These are phyloP conservation scores for Eupithecia abbreviata DNA, from an alignment of 2,888 invertebrate genomes.

Conservation along the genomic window DNA sequence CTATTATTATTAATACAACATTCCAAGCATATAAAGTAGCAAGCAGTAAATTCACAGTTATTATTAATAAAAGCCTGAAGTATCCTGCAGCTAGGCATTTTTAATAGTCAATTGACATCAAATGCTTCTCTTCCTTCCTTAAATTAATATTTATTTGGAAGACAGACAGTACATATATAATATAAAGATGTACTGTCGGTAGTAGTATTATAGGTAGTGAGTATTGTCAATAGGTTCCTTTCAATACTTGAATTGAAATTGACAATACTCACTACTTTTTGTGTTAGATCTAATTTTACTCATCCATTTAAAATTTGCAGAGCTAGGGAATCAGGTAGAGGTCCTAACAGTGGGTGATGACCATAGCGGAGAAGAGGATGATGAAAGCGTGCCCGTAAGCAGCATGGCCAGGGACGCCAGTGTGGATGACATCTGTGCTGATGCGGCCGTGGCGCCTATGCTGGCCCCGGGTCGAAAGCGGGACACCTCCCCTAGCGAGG, in stretches of 20 bases:
- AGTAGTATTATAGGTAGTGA: too few species aligned
- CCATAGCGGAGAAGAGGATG: conserved; percentile 73
- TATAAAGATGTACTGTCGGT: too few species aligned
- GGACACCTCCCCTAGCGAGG: conserved; percentile 71
- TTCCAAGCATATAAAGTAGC: background rate
- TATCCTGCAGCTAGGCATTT: background rate
- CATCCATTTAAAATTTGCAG: conserved; percentile 50
- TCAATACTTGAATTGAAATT: too few species aligned
- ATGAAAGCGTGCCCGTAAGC: conserved; percentile 74
- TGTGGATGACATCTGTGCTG: conserved; percentile 76
- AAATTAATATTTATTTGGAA: too few species aligned
- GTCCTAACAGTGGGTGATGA: conserved; percentile 77
- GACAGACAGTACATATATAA: too few species aligned
- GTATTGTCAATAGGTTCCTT: too few species aligned
- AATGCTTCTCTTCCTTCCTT: background rate
- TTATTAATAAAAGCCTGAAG: background rate
- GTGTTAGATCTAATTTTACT: background rate
- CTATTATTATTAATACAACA: background rate
- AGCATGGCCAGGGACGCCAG: conserved; percentile 75
- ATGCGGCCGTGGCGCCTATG: conserved; percentile 77
- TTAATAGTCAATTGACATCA: background rate
- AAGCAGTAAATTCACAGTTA: background rate
- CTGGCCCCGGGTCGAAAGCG: conserved; percentile 53
- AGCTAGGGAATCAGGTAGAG: conserved; percentile 80
- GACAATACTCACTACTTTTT: background rate